Evolutionary conservation across 2,797 vertebrate species (phyloP), one percentile per base, ranked within the genome.

Genomic region (Sylvilagus floridanus): DNA sequence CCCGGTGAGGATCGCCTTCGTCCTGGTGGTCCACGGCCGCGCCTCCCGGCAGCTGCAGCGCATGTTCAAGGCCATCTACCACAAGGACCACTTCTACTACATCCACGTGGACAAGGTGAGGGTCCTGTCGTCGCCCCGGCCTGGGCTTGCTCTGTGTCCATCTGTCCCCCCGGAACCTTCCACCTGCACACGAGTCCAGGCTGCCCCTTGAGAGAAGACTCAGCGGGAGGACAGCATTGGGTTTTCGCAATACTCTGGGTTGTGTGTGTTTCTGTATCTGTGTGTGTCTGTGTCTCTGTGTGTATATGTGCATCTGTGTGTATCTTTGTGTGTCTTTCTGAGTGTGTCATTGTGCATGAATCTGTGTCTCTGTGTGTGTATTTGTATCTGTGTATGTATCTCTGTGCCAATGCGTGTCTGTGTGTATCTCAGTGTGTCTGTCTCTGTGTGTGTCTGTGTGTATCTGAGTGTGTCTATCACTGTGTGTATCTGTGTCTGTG

Each of bases 11-110:
- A 99, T 99, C 88, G 99, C 98, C 21, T 99, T 99, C 88, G 98
- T 99, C 94, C 97, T 99, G 98, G 99, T 99, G 98, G 99, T 99
- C 92, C 99, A 99, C 30, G 99, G 99, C 92, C 98, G 99, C 68
- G 99, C 99, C 52, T 99, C 99, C 7, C 99, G 99, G 91, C 99
- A 99, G 98, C 99, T 99, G 78, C 99, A 99, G 30, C 99, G 99
- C 97, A 99, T 99, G 98, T 99, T 99, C 98, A 99, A 99, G 98
- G 99, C 99, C 98, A 99, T 99, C 98, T 99, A 99, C 98, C 99
- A 99, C 98, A 98, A 98, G 42, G 99, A 99, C 60, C 99, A 99
- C 98, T 99, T 99, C 98, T 99, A 99, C 98, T 99, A 99, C 98
- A 99, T 99, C 97, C 99, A 99, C 2, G 99, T 99, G 54, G 99